Evolutionary conservation across 2,888 invertebrate species (phyloP), one percentile per base, ranked within the genome.

Genomic region (Catocala fraxini): DNA sequence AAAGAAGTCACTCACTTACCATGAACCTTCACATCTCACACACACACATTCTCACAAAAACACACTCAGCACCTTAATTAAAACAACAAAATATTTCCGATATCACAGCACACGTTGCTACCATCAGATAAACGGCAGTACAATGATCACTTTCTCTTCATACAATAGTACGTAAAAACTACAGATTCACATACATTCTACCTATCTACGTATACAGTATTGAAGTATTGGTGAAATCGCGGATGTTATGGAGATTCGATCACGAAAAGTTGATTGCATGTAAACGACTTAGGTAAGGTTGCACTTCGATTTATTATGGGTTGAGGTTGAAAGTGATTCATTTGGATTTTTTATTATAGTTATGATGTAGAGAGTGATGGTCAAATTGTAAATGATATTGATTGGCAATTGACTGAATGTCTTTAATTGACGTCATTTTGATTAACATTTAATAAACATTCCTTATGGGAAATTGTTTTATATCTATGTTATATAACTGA

Each of bases 81-180:
- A 52, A 46, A 49, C 34, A 53, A 13, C 13, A 49, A 57, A 60
- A 53, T 58, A 55, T 42, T 45, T 62, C 55, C 65, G 68, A 54
- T 69, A 69, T 63, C 63, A 69, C 68, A 11, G 43, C 7, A 74
- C 70, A 64, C 77, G 80, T 72, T 77, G 69, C 63, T 34, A 54
- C 68, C 25, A 41, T 60, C 53, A 73, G 75, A 80, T 75, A 70
- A 79, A 61, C 61, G 33, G 12, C 42, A 43, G 48, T 65, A 71
- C 77, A 80, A 82, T 81, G 79, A 79, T 70, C 65, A 80, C 69
- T 65, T 65, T 82, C 83, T 75, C 67, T 72, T 68, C 70, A 48
- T 41, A 53, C 66, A 51, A 49, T 43, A 34, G 52, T 52, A n/a
- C 6, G 51, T 49, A 77, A 77, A 70, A 79, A 79, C 60, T 56